Percentiles rank a stretch among this genome's conserved stretches.
phyloP scores from a whole-genome alignment of 2,888 invertebrate species.

The Drosophila testacea region DNA sequence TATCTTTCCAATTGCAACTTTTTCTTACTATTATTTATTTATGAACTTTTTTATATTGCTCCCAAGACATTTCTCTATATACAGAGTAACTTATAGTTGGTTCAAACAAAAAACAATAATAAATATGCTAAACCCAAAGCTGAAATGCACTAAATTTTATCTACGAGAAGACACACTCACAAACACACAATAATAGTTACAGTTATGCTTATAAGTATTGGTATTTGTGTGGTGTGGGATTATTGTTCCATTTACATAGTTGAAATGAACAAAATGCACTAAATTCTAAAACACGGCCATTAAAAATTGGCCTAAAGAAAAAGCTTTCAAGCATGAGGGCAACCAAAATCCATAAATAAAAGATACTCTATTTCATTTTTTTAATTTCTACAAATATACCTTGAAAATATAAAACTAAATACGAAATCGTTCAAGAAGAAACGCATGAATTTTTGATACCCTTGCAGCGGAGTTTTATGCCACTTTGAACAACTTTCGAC shows the following conservation, averaged over 20 bases:
- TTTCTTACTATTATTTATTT: not conserved
- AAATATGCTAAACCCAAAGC: constrained; percentile 1
- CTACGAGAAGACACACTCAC: not conserved
- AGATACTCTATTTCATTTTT: constrained; percentile 28
- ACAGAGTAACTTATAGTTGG: no score
- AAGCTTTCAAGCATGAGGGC: constrained; percentile 46
- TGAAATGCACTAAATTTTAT: not conserved
- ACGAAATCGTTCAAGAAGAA: constrained; percentile 9
- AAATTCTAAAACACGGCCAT: constrained; percentile 13
- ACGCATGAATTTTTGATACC: constrained; percentile 9
- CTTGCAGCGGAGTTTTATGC: constrained; percentile 5
- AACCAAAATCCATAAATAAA: constrained; percentile 31
- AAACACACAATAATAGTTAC: constrained; percentile 6
- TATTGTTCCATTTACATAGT: not conserved
- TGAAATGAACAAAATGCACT: constrained; percentile 59
- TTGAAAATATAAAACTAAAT: constrained; percentile 8
- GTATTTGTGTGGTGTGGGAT: constrained; percentile 12
- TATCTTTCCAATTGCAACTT: not conserved
- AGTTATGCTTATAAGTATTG: constrained; percentile 19
- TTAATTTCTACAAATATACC: constrained; percentile 7
- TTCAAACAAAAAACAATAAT: not conserved
- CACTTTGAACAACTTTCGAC: not conserved
- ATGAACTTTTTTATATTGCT: not conserved
- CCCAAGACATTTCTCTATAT: not conserved
- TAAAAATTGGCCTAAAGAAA: constrained; percentile 22